These are phyloP conservation scores for Cheilosia variabilis DNA, from an alignment of 2,888 invertebrate genomes.

Conservation along the genomic window DNA sequence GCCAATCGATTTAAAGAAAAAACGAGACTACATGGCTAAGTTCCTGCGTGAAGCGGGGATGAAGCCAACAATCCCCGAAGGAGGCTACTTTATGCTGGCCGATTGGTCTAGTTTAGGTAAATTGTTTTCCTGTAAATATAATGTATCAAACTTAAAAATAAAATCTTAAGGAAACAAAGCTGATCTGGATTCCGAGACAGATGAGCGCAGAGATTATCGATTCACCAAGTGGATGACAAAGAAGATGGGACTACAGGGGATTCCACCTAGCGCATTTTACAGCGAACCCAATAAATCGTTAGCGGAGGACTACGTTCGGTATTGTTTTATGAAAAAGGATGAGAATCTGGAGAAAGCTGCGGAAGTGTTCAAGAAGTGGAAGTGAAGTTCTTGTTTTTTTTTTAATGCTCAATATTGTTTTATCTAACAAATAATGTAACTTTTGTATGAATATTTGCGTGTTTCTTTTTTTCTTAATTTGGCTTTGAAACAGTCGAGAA, in stretches of 20 bases:
- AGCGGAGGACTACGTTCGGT: constrained; percentile 94
- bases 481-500: neutral
- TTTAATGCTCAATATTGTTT: neutral
- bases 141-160: neutral
- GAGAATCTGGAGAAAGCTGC: constrained; percentile 88
- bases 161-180: constrained; percentile 85
- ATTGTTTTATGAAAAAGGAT: constrained; percentile 97
- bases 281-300: constrained; percentile 90
- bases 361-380: constrained; percentile 87
- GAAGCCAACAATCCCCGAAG: constrained; percentile 96
- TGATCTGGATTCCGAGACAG: constrained; percentile 88
- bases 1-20: constrained; percentile 89
- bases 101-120: constrained; percentile 92
- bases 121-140: neutral
- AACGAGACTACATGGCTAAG: constrained; percentile 91
- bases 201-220: constrained; percentile 92
- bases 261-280: constrained; percentile 98
- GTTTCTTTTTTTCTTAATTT: neutral
- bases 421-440: neutral
- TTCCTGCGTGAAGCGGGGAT: constrained; percentile 92
- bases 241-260: constrained; percentile 95
- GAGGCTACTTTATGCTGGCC: constrained; percentile 98
- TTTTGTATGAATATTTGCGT: constrained; percentile 6
- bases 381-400: constrained; percentile 66
- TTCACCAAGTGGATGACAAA: constrained; percentile 98